Evolutionary conservation across 2,797 vertebrate species (phyloP), one percentile per base, ranked within the genome.

Genomic region (Luscinia megarhynchos): DNA sequence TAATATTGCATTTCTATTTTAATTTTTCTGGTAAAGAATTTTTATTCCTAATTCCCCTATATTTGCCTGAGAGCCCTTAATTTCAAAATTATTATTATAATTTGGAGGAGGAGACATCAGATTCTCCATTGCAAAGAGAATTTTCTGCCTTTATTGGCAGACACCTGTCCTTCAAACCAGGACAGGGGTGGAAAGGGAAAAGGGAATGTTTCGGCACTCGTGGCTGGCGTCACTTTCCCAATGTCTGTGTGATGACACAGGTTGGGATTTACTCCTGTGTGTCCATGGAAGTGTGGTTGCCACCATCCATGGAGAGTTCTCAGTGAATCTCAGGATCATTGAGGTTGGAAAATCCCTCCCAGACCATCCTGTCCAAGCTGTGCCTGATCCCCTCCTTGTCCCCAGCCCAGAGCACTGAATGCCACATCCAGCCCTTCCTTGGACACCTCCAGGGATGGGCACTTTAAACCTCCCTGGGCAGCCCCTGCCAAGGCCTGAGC

Each of bases 201-300:
- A 67, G 15, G 69, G 20, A 20, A 26, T 1, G 14, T 14, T 23
- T 26, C 38, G 34, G 51, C 7, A 4, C 2, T 18, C 14, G 0
- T 10, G 46, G 46, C 3, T 26, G 38, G 26, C 8, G 4, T 16
- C 29, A 0, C 43, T 40, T 40, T 29, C 15, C 40, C 16, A 40
- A 14, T 15, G 30, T 19, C n/a, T 2, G 7, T 5, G 10, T 0
- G 41, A 53, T 27, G 36, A 12, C 1, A 0, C 1, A 1, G 54
- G 15, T 6, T 59, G 57, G 22, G 53, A 10, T 2, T 0, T 1
- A 9, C 11, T 6, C 0, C 0, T 1, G 5, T 5, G 15, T 3
- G 32, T 17, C 30, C 13, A 0, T 10, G 36, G 57, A 32, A 26
- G 23, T 7, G 15, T 0, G 6, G 5, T 0, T 66, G 38, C 20